Base-by-base conservation (phyloP, 2,888 invertebrate species). In the Phaonia tiefii region DNA sequence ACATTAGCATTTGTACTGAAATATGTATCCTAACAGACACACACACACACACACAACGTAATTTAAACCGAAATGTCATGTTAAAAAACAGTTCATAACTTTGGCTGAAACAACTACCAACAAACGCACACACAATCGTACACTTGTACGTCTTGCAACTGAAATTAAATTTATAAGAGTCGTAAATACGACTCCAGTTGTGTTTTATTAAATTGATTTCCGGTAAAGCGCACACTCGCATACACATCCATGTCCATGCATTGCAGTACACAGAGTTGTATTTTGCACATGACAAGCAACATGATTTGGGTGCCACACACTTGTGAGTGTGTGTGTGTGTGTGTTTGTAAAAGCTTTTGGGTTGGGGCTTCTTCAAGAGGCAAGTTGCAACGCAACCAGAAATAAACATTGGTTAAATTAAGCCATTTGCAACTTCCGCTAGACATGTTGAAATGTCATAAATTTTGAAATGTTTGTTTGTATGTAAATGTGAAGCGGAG, bases 141-240 rank as follows among this genome's bases (percentile, higher is more conserved):
- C 31, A 31, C 31, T 31, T 31, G 31, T 8, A 31, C 31, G 8
- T 8, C 51, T 42, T 22, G 51, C 42, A 63, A 78, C 56, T 31
- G 60, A 63, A 66, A 72, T 60, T 49, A 69, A 49, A 73, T 75
- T 70, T 73, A 20, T 46, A 75, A 26, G 46, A 46, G n/a, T 15
- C 60, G 46, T 37, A 31, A 31, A 31, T 31, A 37, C 58, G 58
- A 71, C 51, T 65, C 60, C 66, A 75, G 72, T 71, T 72, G 60
- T 66, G 31, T 69, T 75, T 75, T 71, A 81, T 81, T 67, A 81
- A 78, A 81, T 81, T 81, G 81, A 78, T 81, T 78, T 81, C 78
- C 76, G 69, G 73, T 66, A 42, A 65, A 65, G 70, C n/a, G 37
- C 11, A 42, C 42, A 42, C 8, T 10, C 17, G 31, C 60, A 49